A percentile compares a stretch with the other conserved stretches of the same genome.
These are phyloP conservation scores for Pygathrix nemaeus DNA, from an alignment of 2,113 vertebrate species.

Conservation along the genomic window DNA sequence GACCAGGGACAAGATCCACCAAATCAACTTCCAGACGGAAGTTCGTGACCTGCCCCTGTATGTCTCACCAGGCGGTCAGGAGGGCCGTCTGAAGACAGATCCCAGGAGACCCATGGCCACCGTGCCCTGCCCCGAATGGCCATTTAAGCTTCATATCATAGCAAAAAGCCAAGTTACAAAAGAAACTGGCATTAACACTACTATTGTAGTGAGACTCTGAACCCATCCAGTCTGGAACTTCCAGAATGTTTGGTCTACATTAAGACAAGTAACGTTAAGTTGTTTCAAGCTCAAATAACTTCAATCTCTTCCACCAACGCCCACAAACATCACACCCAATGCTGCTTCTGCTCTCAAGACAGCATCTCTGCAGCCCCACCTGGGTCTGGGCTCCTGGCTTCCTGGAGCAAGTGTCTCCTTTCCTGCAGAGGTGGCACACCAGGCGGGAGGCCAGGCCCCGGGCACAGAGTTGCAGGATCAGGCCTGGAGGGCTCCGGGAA, in stretches of 20 bases:
- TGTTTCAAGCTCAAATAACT: background rate
- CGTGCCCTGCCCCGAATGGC: accelerated
- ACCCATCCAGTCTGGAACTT: background rate
- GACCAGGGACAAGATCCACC: background rate
- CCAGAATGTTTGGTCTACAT: accelerated
- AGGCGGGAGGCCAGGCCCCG: conserved; percentile 76
- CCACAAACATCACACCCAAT: accelerated
- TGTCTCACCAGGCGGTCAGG: accelerated
- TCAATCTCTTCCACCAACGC: background rate
- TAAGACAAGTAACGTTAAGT: accelerated
- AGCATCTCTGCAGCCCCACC: conserved; percentile 70
- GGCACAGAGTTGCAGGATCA: conserved; percentile 80
- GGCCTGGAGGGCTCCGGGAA: conserved; percentile 82
- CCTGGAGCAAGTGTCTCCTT: conserved; percentile 61
- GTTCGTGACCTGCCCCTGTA: accelerated
- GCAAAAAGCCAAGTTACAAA: no score
- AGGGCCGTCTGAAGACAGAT: background rate
- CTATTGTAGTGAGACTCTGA: no score
- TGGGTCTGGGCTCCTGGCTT: conserved; percentile 78
- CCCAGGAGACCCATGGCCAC: accelerated
- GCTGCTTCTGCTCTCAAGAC: background rate
- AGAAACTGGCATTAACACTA: background rate
- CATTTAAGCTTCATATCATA: accelerated
- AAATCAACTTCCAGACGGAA: background rate
- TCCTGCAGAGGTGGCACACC: conserved; percentile 76